These are phyloP conservation scores for Fopius arisanus DNA, from an alignment of 1,140 invertebrate genomes.

Conservation along the genomic window DNA sequence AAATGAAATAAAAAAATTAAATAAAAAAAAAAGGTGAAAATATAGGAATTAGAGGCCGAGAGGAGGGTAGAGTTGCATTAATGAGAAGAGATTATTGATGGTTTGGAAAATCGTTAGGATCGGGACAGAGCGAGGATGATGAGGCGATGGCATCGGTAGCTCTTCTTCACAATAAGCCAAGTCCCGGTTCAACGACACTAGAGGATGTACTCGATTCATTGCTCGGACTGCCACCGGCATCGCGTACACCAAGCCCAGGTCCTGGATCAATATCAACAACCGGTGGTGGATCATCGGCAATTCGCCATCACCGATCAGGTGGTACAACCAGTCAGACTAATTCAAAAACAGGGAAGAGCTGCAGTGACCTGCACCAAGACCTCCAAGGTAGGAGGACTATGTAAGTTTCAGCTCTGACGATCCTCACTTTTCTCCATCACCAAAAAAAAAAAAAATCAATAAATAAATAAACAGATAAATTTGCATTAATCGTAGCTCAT, in stretches of 20 bases:
- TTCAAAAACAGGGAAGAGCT: conserved; percentile 71
- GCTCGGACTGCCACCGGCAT: conserved; percentile 79
- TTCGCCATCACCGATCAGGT: conserved; percentile 51
- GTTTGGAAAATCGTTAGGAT: conserved; percentile 49
- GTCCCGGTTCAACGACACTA: conserved; percentile 83
- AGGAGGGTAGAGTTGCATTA: too few relatives aligned
- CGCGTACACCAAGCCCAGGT: conserved; percentile 73
- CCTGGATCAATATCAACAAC: conserved; percentile 69
- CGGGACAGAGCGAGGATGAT: conserved; percentile 59
- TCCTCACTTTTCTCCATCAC: conserved; percentile 38
- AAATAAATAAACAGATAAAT: not conserved
- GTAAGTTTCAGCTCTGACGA: conserved; percentile 71
- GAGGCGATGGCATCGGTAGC: conserved; percentile 57
- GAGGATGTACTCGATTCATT: conserved; percentile 93
- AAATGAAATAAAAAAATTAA: too few relatives aligned
- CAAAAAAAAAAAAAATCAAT: conserved; percentile 1
- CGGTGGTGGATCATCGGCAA: conserved; percentile 56
- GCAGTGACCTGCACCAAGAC: conserved; percentile 71
- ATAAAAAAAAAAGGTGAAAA: too few relatives aligned
- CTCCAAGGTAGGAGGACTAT: conserved; percentile 80
- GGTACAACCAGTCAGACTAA: conserved; percentile 43
- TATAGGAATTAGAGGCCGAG: too few relatives aligned
- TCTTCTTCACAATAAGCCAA: conserved; percentile 65
- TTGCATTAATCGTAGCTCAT: conserved; percentile 6
- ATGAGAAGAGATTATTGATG: conserved; percentile 10